Percentiles rank a stretch among this genome's conserved stretches.
These are phyloP conservation scores for Romanogobio albipinnatus DNA, from an alignment of 2,113 vertebrate species.

Conservation along the genomic window DNA sequence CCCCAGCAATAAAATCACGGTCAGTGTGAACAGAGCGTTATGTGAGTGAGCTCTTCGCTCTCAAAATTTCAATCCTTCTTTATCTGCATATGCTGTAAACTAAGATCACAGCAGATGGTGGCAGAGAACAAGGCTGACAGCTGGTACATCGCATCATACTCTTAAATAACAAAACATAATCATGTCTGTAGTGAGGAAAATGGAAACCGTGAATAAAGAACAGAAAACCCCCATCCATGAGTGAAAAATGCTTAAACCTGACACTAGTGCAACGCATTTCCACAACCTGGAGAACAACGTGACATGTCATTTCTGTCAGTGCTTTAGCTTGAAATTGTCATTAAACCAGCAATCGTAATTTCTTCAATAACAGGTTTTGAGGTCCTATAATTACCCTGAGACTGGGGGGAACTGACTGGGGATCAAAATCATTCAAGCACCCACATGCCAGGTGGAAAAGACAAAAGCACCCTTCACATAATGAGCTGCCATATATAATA, in stretches of 20 bases:
- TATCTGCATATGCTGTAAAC: constrained; percentile 30
- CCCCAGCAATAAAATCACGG: background rate
- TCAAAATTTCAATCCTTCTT: background rate
- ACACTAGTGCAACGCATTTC: background rate
- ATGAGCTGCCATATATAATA: background rate
- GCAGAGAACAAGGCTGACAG: constrained; percentile 34
- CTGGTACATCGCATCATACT: constrained; percentile 21
- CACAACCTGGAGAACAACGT: background rate
- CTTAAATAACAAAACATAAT: constrained; percentile 27
- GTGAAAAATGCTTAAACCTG: background rate
- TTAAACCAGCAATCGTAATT: constrained; percentile 31
- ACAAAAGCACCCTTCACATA: constrained; percentile 23
- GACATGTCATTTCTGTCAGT: constrained; percentile 1
- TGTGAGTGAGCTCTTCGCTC: background rate
- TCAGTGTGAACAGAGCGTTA: background rate
- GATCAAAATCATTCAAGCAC: constrained; percentile 42
- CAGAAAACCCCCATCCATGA: background rate
- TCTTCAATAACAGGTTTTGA: constrained; percentile 13
- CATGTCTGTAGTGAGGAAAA: constrained; percentile 7
- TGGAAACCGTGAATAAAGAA: background rate
- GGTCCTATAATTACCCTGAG: constrained; percentile 33
- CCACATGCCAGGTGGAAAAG: constrained; percentile 39
- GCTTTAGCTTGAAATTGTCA: constrained; percentile 8
- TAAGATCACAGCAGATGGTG: constrained; percentile 42
- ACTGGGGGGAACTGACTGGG: constrained; percentile 1